phyloP scores from a whole-genome alignment of 2,797 vertebrate species.

The Tapera naevia region DNA sequence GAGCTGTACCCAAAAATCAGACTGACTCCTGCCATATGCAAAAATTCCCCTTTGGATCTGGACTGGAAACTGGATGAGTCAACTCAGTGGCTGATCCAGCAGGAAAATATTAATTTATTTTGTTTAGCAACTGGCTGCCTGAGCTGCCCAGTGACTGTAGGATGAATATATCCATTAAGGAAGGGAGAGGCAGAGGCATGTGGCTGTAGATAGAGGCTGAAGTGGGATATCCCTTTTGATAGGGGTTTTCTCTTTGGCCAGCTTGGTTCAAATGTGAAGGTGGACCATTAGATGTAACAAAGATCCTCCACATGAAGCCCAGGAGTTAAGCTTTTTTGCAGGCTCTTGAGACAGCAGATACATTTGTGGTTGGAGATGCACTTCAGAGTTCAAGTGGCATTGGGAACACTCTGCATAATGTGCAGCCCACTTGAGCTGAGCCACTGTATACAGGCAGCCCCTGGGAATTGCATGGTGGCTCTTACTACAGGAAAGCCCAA shows the following conservation, averaged over 20 bases:
- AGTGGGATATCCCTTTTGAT: background rate
- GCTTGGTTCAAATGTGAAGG: background rate
- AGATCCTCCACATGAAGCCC: background rate
- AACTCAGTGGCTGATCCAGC: background rate
- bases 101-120: background rate
- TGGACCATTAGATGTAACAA: background rate
- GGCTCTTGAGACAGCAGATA: background rate
- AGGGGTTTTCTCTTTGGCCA: background rate
- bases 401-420: slow-evolving; percentile 22
- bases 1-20: background rate
- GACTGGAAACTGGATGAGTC: background rate
- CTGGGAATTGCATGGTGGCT: background rate
- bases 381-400: slow-evolving; percentile 49
- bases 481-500: background rate
- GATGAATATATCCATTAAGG: background rate
- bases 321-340: slow-evolving; percentile 9
- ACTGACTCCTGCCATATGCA: background rate
- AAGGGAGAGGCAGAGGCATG: background rate
- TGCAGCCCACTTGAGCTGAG: slow-evolving; percentile 38
- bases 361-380: slow-evolving; percentile 18
- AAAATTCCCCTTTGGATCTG: background rate
- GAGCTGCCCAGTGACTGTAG: background rate
- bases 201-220: background rate
- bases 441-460: background rate
- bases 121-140: background rate